Evolutionary conservation across 2,113 vertebrate species (phyloP), one percentile per base, ranked within the genome.

Genomic region (Pedionomus torquatus): DNA sequence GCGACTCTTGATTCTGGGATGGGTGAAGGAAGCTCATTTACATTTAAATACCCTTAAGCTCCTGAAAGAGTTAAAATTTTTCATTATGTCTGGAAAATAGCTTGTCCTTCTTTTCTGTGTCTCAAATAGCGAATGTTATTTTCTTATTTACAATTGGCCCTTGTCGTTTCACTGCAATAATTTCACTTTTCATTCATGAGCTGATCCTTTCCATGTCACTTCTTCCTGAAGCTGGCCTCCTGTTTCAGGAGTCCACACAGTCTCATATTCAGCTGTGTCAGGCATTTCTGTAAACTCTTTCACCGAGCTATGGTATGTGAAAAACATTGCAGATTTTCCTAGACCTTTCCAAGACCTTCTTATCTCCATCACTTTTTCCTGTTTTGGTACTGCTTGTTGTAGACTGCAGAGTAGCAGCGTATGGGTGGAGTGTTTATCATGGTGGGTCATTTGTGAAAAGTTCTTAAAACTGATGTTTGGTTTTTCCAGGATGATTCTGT

Each of bases 11-110:
- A 49, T 63, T 60, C 74, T 78, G 60, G 54, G 48, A 76, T 89
- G 55, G 39, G 65, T 91, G 72, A 93, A 94, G 92, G 28, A 94
- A 85, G 39, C 51, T 68, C 39, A 92, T 97, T 97, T 95, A 86
- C 60, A 52, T 94, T 94, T 93, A 97, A 97, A 93, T 83, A 55
- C 69, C 26, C 86, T 89, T 89, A 93, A 95, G 65, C 31, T n/a
- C 87, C 81, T 96, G 55, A 86, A 97, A 89, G 58, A 88, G 19
- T 90, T 90, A 76, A 35, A 49, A 52, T 46, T 78, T 97, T 93
- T 93, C 74, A 84, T 95, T 92, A 91, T 90, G 85, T 51, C 85
- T 83, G n/a, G 55, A 75, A 96, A 87, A 81, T 43, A 95, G 65
- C 52, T 92, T 95, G 72, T 44, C 64, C 33, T 95, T 94, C 89